Percentiles rank a stretch among this genome's conserved stretches.
phyloP scores from a whole-genome alignment of 2,888 invertebrate species.

The Diadegma fenestrale region DNA sequence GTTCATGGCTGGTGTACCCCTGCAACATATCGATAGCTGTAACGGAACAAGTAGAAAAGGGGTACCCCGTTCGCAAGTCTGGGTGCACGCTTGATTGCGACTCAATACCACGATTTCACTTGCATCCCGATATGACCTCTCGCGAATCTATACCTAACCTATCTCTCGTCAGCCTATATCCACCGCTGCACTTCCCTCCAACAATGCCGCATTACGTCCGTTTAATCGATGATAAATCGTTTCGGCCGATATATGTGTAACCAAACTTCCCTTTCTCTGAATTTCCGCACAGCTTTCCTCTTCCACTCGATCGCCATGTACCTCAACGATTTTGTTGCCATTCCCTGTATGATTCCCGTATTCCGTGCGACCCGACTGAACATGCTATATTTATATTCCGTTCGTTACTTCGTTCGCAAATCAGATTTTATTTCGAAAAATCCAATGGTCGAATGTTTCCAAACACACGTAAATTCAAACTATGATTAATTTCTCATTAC shows the following conservation, averaged over 20 bases:
- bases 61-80: constrained; percentile 40
- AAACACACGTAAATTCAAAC: too few relatives aligned
- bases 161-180: constrained; percentile 60
- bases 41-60: constrained; percentile 40
- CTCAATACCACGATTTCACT: constrained; percentile 78
- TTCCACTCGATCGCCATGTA: constrained; percentile 31
- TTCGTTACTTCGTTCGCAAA: background rate
- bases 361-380: background rate
- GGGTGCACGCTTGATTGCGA: constrained; percentile 78
- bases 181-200: constrained; percentile 74
- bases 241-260: constrained; percentile 69
- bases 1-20: constrained; percentile 69
- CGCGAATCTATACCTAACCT: constrained; percentile 75
- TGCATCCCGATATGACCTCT: constrained; percentile 77
- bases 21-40: constrained; percentile 45
- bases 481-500: too few relatives aligned
- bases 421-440: background rate
- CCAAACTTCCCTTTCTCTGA: constrained; percentile 14
- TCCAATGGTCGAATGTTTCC: too few relatives aligned
- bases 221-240: constrained; percentile 82
- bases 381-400: background rate
- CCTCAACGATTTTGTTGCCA: constrained; percentile 44
- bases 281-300: constrained; percentile 27
- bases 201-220: constrained; percentile 80
- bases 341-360: constrained; percentile 29